Evolutionary conservation across 2,797 vertebrate genomes (phyloP).

Genomic region (Gorsachius magnificus): DNA sequence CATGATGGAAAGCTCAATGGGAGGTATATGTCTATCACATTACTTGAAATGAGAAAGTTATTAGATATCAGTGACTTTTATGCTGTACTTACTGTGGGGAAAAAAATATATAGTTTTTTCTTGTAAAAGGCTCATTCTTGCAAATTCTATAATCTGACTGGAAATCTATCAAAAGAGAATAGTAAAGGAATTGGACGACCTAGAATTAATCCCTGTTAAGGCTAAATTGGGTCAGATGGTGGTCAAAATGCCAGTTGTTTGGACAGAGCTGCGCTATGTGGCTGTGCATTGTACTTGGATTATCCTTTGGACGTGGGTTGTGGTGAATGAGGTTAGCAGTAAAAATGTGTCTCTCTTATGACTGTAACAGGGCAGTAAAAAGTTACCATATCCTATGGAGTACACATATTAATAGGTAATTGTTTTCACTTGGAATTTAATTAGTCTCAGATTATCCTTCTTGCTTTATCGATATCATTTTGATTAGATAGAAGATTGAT

Average conservation of each 20-base stretch:
- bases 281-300: background rate
- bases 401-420: background rate
- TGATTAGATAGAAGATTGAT: background rate
- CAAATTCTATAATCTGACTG: background rate
- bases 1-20: background rate
- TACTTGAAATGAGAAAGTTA: background rate
- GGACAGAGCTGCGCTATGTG: background rate
- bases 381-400: background rate
- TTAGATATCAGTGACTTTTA: background rate
- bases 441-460: background rate
- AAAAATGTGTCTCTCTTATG: background rate
- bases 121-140: background rate
- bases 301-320: background rate
- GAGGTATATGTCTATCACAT: background rate
- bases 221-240: conserved; percentile 10
- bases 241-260: background rate
- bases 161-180: background rate
- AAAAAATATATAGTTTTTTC: background rate
- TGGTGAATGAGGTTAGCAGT: background rate
- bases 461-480: background rate
- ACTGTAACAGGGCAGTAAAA: background rate
- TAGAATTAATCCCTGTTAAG: background rate
- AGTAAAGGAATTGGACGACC: background rate
- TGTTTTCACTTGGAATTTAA: background rate
- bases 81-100: background rate